Evolutionary conservation across 1,140 invertebrate genomes (phyloP).

Genomic region (Drosophila ficusphila): DNA sequence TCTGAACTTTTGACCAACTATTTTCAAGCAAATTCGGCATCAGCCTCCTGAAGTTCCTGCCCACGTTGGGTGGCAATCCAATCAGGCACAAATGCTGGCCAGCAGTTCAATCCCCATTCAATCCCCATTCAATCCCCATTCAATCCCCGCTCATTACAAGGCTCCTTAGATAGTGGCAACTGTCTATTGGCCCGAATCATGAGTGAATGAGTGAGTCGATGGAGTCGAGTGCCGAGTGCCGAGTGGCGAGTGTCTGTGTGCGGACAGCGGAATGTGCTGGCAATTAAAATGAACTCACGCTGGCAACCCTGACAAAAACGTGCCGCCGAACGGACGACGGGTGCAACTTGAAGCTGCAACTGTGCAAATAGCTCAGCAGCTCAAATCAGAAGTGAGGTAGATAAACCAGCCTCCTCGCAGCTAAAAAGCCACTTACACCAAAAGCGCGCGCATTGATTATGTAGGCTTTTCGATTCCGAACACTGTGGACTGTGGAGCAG

Average conservation of each 20-base stretch:
- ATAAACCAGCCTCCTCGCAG: slow-evolving; percentile 11
- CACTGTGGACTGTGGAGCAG: neutral
- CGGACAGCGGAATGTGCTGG: slow-evolving; percentile 63
- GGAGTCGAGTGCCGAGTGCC: neutral
- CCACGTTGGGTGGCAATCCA: slow-evolving; percentile 14
- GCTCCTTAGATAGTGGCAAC: slow-evolving; percentile 20
- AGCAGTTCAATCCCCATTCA: slow-evolving; percentile 25
- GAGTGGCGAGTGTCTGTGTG: slow-evolving; percentile 6
- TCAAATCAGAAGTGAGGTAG: slow-evolving; percentile 50
- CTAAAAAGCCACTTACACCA: slow-evolving; percentile 37
- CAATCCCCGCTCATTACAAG: slow-evolving; percentile 22
- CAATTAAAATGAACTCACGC: slow-evolving; percentile 81
- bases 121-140: slow-evolving; percentile 26
- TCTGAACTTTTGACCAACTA: neutral
- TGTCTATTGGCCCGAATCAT: slow-evolving; percentile 2
- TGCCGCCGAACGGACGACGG: slow-evolving; percentile 34
- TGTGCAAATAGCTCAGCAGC: slow-evolving; percentile 33
- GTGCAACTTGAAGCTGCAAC: slow-evolving; percentile 26
- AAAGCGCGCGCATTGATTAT: slow-evolving; percentile 55
- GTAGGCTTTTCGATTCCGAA: slow-evolving; percentile 18
- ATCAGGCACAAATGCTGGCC: slow-evolving; percentile 20
- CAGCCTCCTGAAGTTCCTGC: slow-evolving; percentile 3
- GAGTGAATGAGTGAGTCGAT: neutral
- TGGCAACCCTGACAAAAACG: slow-evolving; percentile 80
- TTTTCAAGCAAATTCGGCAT: slow-evolving; percentile 8